phyloP scores from a whole-genome alignment of 2,888 invertebrate genomes.

The Ectobius pallidus region DNA sequence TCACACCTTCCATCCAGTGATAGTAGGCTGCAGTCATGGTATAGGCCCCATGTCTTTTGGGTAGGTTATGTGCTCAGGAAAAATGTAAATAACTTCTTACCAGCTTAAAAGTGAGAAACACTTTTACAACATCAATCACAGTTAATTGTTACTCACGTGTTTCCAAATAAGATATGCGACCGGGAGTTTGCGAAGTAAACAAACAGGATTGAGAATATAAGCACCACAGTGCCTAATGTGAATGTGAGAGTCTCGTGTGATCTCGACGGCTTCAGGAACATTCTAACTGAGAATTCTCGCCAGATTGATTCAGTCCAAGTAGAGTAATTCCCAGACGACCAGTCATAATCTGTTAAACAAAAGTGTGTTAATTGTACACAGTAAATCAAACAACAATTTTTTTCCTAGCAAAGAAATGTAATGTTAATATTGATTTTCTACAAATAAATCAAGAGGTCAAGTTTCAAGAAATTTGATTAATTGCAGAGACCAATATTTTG shows the following conservation, averaged over 20 bases:
- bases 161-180: conserved; percentile 57
- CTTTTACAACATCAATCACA: too few species aligned
- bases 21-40: too few species aligned
- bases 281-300: conserved; percentile 72
- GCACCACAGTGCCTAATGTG: conserved; percentile 59
- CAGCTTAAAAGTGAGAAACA: too few species aligned
- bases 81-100: too few species aligned
- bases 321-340: conserved; percentile 77
- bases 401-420: too few species aligned
- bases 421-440: too few species aligned
- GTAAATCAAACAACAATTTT: neutral
- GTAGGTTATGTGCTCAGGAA: too few species aligned
- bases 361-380: neutral
- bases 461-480: too few species aligned
- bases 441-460: too few species aligned
- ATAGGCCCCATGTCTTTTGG: too few species aligned
- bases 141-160: conserved; percentile 39
- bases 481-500: too few species aligned
- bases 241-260: conserved; percentile 61
- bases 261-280: conserved; percentile 75
- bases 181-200: conserved; percentile 61
- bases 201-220: conserved; percentile 58
- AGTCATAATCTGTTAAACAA: conserved; percentile 69
- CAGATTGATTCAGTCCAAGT: conserved; percentile 92
- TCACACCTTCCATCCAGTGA: too few species aligned